Evolutionary conservation across 2,113 vertebrate genomes (phyloP).

Genomic region (Aleadryas rufinucha): DNA sequence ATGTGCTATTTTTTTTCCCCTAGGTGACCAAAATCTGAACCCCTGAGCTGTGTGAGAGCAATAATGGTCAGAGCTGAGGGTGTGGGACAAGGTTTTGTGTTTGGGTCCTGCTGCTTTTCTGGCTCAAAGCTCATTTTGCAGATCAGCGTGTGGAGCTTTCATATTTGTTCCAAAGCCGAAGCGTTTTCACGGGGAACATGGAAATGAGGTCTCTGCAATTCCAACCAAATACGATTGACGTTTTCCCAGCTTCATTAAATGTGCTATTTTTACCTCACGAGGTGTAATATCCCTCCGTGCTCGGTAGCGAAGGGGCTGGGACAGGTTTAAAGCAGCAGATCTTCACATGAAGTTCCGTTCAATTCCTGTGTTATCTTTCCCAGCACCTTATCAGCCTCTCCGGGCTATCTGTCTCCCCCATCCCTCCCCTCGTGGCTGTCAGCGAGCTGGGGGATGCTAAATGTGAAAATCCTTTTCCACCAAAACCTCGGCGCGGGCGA

Average conservation of each 20-base stretch:
- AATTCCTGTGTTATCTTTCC: slow-evolving; percentile 14
- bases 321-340: background rate
- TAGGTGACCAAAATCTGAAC: background rate
- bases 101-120: background rate
- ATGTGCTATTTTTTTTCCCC: fast-evolving
- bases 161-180: background rate
- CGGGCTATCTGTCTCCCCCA: background rate
- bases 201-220: slow-evolving; percentile 25
- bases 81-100: background rate
- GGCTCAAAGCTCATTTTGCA: background rate
- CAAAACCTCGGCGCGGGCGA: fast-evolving
- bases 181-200: background rate
- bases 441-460: background rate
- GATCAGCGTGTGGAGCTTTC: background rate
- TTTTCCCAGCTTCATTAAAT: slow-evolving; percentile 16
- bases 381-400: background rate
- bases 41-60: background rate
- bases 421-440: background rate
- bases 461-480: background rate
- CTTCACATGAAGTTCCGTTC: background rate
- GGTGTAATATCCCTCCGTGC: background rate
- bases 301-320: background rate
- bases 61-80: background rate
- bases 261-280: slow-evolving; percentile 29
- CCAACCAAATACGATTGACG: background rate